Base-by-base conservation (phyloP, 2,113 vertebrate species). In the Pardalotus punctatus region DNA sequence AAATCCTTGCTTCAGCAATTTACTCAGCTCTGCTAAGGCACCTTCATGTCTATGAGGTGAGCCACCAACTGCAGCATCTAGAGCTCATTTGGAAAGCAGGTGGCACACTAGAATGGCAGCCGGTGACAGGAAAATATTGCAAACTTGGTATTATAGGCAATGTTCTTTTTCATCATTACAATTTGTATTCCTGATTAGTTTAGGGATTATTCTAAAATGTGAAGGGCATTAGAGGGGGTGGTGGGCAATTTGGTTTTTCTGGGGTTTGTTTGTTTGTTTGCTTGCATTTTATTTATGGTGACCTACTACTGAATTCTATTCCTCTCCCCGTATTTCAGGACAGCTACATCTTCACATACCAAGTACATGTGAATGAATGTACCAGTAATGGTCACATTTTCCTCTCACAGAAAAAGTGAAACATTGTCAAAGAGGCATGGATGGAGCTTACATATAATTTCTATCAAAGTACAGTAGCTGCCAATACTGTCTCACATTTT, bases 171-270 rank as follows among this genome's bases (percentile, higher is more conserved):
- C 17, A 28, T 54, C 33, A 56, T n/a, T 85, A n/a, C 14, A 64
- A 53, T 45, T 71, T 38, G 3, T 33, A 50, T 79, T 67, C 16
- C 35, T 51, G 16, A 67, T 56, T 61, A 42, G 11, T 58, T 84
- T 38, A 57, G 22, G 8, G 23, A 42, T 35, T 45, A 11, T 45
- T 81, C 16, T 60, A 77, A 73, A 77, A 47, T 18, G 35, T 35
- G 29, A 17, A 18, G 9, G 15, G 14, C 4, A 11, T 0, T 25
- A 11, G 2, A 27, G 3, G 27, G 4, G 19, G 14, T 3, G 19
- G 4, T 15, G 6, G 9, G 0, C 38, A 40, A 36, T 78, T 54
- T 72, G 6, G 0, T 38, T 57, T 58, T 72, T 40, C 31, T 48
- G 38, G 10, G 7, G 31, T 66, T 81, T 35, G 2, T 21, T 67